Base-by-base conservation (phyloP, 1,140 invertebrate species). In the Daktulosphaira vitifoliae region DNA sequence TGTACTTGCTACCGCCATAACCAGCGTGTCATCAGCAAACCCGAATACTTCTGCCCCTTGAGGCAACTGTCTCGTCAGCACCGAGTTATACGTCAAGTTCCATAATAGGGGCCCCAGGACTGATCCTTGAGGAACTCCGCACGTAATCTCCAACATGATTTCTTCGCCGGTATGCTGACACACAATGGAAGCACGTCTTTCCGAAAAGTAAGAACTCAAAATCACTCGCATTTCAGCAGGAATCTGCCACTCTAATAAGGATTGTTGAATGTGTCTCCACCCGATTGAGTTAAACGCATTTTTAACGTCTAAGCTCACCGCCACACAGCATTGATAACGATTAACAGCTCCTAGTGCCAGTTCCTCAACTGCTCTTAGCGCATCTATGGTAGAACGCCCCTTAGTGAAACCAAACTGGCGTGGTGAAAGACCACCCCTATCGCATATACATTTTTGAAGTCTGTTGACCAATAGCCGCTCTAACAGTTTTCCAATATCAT, bases 381-480 rank as follows among this genome's bases (percentile, higher is more conserved):
- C 65, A n/a, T 66, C 49, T 1, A 22, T 18, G 0, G 65, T 56
- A 0, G 51, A 26, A 0, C 39, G 15, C 5, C 39, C 42, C 18
- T 16, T 42, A 8, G 51, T 33, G 3, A 66, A 66, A 0, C 65
- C 49, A 20, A 44, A 66, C 5, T 66, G 51, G 2, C 13, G 54
- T 8, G 23, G 29, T 2, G 5, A 56, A 0, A 56, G 25, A 3
- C 11, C 6, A 0, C 8, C 20, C 13, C 2, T 42, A 0, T 33
- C n/a, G 2, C 4, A 5, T 11, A 66, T 23, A 1, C 18, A 11
- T 5, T 44, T 18, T 9, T 52, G 33, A 13, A 66, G 9, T 11
- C 51, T 13, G 5, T 25, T 48, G 13, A 33, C 46, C 1, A 66
- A 22, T 1, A 66, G 3, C 0, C 33, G 9, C 20, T 66, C 65